Base-by-base conservation (phyloP, 2,113 vertebrate species). In the Pagrus major region DNA sequence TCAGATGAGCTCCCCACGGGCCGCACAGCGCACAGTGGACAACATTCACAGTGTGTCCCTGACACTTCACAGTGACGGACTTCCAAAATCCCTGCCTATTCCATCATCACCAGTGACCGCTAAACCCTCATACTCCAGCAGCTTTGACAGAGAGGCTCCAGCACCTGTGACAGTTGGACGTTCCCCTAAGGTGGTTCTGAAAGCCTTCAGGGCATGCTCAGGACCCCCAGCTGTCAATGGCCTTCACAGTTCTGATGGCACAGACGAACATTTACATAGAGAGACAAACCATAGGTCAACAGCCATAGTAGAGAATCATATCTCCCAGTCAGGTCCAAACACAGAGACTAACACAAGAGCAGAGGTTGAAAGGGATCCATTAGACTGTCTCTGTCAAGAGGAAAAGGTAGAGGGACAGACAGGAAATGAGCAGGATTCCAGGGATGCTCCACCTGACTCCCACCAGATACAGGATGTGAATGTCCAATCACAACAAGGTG, bases 361-460 rank as follows among this genome's bases (percentile, higher is more conserved):
- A 44, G 78, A 72, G 33, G 70, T 80, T 41, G 51, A 89, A 81
- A 61, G 44, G 46, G 69, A 80, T 72, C 80, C 76, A 56, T 72
- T 66, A 52, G 86, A 83, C 46, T 42, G 78, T 72, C 49, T 86
- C 29, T 86, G 80, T 80, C 72, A 56, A 59, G 78, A 91, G 87
- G 87, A 88, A 91, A 87, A 84, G 67, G 88, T 88, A 72, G 85
- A 77, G 23, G 83, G 83, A 77, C 84, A 85, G 78, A 85, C 87
- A 85, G 92, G 89, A 93, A 91, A 93, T 93, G 78, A 93, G 70
- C 76, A 86, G 86, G 91, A 93, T 94, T 94, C 92, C 91, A 88
- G 69, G 42, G 88, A 91, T 86, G 86, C 85, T 90, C 86, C 82
- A 51, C 79, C 86, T 72, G 86, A 82, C 75, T 80, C 84, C 54